These are phyloP conservation scores for Acleris cristana DNA, from an alignment of 2,888 invertebrate species.

Conservation along the genomic window DNA sequence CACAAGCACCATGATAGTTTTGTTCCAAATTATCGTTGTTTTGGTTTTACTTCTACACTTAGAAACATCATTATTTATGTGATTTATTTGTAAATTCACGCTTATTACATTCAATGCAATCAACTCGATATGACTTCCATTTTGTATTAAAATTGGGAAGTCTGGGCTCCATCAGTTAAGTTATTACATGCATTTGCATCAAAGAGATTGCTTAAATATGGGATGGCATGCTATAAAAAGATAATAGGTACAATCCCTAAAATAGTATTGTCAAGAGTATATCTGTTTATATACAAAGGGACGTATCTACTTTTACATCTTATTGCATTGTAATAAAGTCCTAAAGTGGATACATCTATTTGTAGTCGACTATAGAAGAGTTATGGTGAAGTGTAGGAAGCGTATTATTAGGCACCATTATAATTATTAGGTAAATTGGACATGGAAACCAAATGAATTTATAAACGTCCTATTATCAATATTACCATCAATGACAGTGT, in stretches of 20 bases:
- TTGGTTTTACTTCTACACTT: no score
- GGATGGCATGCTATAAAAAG: conserved; percentile 16
- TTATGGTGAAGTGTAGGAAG: background rate
- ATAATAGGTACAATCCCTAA: conserved; percentile 3
- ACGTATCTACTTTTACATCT: no score
- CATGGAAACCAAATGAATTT: background rate
- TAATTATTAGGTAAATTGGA: conserved; percentile 7
- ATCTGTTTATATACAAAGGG: background rate
- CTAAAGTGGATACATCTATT: no score
- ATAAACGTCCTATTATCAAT: background rate
- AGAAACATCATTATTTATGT: no score
- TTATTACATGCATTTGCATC: conserved; percentile 15
- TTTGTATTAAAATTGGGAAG: no score
- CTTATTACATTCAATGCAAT: no score
- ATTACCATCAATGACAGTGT: no score
- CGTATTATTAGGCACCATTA: background rate
- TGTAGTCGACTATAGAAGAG: background rate
- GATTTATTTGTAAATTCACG: no score
- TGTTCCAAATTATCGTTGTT: no score
- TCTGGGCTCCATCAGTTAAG: conserved; percentile 31
- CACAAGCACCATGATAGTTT: no score
- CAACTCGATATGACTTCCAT: no score
- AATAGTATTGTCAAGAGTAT: conserved; percentile 4
- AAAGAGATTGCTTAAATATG: background rate
- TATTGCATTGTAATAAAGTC: no score